A percentile compares a stretch with the other conserved stretches of the same genome.
phyloP scores from a whole-genome alignment of 2,797 vertebrate species.

The Psittacula echo region DNA sequence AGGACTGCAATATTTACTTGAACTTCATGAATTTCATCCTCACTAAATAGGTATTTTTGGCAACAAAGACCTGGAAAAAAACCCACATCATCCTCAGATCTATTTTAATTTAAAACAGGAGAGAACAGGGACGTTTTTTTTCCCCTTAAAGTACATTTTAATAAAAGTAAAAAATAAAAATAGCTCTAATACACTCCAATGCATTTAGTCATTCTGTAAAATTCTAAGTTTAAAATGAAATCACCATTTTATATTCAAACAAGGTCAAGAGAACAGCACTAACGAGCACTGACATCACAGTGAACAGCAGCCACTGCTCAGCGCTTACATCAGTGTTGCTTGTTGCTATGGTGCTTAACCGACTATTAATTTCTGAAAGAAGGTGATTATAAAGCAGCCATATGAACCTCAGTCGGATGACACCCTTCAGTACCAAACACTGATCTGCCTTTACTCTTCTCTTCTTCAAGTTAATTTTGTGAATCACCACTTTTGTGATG shows the following conservation, averaged over 20 bases:
- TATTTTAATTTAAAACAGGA: constrained; percentile 56
- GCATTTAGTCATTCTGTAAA: constrained; percentile 64
- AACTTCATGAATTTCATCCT: constrained; percentile 52
- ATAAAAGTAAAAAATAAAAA: constrained; percentile 71
- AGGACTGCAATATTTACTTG: not conserved
- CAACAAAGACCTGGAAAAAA: constrained; percentile 34
- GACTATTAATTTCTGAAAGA: constrained; percentile 80
- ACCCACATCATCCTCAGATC: not conserved
- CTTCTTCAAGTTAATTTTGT: constrained; percentile 65
- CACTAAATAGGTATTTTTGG: constrained; percentile 32
- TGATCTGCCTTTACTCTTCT: constrained; percentile 41
- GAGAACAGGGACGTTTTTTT: not conserved
- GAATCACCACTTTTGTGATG: constrained; percentile 73
- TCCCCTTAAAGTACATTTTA: constrained; percentile 47
- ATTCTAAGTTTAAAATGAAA: constrained; percentile 77
- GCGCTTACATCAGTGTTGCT: constrained; percentile 69
- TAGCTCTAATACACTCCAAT: constrained; percentile 60
- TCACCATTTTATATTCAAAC: constrained; percentile 74
- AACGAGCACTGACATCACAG: constrained; percentile 75
- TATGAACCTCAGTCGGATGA: constrained; percentile 75
- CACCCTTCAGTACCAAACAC: constrained; percentile 66
- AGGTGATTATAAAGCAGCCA: constrained; percentile 77
- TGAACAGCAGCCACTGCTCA: constrained; percentile 57
- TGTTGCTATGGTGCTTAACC: constrained; percentile 79
- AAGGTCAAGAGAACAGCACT: constrained; percentile 76